A percentile compares a stretch with the other conserved stretches of the same genome.
phyloP scores from a whole-genome alignment of 2,797 vertebrate species.

The Megalops cyprinoides region DNA sequence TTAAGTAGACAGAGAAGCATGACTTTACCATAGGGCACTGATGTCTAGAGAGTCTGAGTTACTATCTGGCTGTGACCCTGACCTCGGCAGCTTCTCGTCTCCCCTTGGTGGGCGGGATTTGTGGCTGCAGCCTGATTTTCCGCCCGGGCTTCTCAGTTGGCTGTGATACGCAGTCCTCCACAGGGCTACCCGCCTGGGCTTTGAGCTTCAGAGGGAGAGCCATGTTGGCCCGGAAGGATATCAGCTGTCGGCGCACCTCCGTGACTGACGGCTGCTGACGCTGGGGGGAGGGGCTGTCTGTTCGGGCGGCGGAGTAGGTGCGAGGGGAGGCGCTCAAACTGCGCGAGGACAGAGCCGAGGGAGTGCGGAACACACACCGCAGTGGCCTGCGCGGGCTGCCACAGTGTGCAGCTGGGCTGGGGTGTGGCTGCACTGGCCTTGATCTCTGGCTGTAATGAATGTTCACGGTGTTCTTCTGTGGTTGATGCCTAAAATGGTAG shows the following conservation, averaged over 20 bases:
- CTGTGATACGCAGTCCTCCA: conserved; percentile 65
- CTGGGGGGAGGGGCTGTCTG: conserved; percentile 88
- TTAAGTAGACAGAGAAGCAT: conserved; percentile 33
- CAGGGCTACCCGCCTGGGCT: conserved; percentile 51
- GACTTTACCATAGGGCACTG: conserved; percentile 7
- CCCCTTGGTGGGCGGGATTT: conserved; percentile 66
- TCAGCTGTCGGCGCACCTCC: conserved; percentile 59
- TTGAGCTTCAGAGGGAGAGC: conserved; percentile 63
- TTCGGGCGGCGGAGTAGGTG: conserved; percentile 76
- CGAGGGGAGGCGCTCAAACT: conserved; percentile 81
- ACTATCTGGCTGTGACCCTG: conserved; percentile 81
- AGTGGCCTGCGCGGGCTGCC: conserved; percentile 71
- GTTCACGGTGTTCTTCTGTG: conserved; percentile 61
- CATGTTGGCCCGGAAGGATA: conserved; percentile 64
- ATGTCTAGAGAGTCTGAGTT: conserved; percentile 51
- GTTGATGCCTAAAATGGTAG: conserved; percentile 71
- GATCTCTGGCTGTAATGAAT: conserved; percentile 61
- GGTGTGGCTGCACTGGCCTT: conserved; percentile 62
- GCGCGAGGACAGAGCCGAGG: conserved; percentile 59
- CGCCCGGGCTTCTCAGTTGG: conserved; percentile 70
- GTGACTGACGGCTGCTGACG: conserved; percentile 62
- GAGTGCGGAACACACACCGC: conserved; percentile 62
- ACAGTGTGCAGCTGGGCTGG: conserved; percentile 51
- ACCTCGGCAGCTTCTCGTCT: conserved; percentile 60
- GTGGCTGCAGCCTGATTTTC: conserved; percentile 69